Conservation (phyloP, 92 coral and sea anemone genomes). For the Muricea muricata region DNA sequence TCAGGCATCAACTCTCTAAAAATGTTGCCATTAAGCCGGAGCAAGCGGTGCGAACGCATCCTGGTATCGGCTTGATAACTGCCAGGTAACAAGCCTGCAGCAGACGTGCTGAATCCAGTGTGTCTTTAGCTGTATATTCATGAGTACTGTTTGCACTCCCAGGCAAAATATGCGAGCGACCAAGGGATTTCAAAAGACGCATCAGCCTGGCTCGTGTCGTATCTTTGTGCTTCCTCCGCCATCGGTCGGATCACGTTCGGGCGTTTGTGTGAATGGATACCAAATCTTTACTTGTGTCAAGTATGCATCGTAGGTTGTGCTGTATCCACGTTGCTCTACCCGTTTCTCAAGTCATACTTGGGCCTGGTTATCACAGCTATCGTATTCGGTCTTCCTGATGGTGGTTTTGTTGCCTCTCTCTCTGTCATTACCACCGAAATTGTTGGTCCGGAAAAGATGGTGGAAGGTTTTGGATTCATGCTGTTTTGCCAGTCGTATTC, state of each 20-base stretch:
- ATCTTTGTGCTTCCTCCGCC: conserved; percentile 92
- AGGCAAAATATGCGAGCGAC: conserved; percentile 90
- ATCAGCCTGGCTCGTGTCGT: conserved; percentile 94
- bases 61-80: no score
- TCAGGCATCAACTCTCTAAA: no score
- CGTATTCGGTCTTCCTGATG: conserved; percentile 88
- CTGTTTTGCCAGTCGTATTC: conserved; percentile 97
- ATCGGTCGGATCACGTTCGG: conserved; percentile 91
- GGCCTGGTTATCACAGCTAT: conserved; percentile 76
- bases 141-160: not conserved
- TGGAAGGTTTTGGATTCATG: conserved; percentile 93
- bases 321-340: conserved; percentile 74
- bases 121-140: no score
- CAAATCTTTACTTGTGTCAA: conserved; percentile 80
- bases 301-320: conserved; percentile 82
- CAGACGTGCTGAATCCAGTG: not conserved
- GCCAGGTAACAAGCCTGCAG: no score
- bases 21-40: no score
- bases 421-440: conserved; percentile 88
- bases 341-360: conserved; percentile 76
- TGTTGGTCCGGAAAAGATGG: conserved; percentile 84
- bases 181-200: conserved; percentile 76
- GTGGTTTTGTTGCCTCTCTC: conserved; percentile 91
- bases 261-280: conserved; percentile 81
- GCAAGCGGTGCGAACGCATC: no score